phyloP scores from a whole-genome alignment of 2,113 vertebrate genomes.

The Prochilodus magdalenae region DNA sequence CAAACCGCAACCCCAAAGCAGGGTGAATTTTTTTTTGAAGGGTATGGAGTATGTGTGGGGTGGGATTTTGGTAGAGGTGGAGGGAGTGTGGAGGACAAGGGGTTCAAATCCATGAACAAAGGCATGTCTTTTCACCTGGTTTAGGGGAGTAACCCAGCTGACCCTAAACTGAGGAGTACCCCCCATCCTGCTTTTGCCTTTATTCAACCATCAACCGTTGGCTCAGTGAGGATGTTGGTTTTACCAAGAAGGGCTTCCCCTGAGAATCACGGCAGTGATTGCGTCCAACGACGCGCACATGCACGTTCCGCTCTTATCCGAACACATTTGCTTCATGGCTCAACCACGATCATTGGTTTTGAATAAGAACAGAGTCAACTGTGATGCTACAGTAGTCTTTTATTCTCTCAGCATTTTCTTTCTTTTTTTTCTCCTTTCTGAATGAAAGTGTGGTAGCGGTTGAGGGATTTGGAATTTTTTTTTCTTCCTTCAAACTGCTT shows the following conservation, averaged over 20 bases:
- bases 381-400: slow-evolving; percentile 56
- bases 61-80: slow-evolving; percentile 10
- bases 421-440: neutral
- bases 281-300: slow-evolving; percentile 32
- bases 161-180: slow-evolving; percentile 32
- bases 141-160: slow-evolving; percentile 25
- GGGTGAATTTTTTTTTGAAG: slow-evolving; percentile 68
- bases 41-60: slow-evolving; percentile 54
- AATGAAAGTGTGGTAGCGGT: neutral
- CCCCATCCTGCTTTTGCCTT: slow-evolving; percentile 29
- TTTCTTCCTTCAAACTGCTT: slow-evolving; percentile 12
- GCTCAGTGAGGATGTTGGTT: slow-evolving; percentile 8
- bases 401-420: no score
- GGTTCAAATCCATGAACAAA: slow-evolving; percentile 39
- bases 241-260: slow-evolving; percentile 17
- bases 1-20: slow-evolving; percentile 76
- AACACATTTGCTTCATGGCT: slow-evolving; percentile 63
- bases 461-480: slow-evolving; percentile 12
- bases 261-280: neutral
- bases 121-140: slow-evolving; percentile 40
- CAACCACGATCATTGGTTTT: slow-evolving; percentile 20
- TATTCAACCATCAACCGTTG: slow-evolving; percentile 12
- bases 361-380: neutral
- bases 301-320: slow-evolving; percentile 46
- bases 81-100: neutral